Percentiles rank a stretch among this genome's conserved stretches.
These are phyloP conservation scores for Strix aluco DNA, from an alignment of 2,113 vertebrate genomes.

Conservation along the genomic window DNA sequence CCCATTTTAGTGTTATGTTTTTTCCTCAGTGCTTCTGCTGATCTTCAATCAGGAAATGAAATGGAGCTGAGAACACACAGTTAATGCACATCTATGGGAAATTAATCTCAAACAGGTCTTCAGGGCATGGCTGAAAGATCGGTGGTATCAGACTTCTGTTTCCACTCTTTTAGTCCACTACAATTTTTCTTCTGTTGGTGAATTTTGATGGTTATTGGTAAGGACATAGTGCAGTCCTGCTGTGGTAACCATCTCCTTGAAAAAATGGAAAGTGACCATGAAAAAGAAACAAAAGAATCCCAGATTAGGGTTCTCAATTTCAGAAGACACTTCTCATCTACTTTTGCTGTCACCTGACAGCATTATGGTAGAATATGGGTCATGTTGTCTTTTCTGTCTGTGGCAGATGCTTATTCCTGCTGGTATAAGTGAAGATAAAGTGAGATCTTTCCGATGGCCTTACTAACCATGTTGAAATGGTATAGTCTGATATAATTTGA, in stretches of 20 bases:
- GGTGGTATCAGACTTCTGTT: background rate
- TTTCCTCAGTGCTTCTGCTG: background rate
- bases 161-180: background rate
- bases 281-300: background rate
- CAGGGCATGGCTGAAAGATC: background rate
- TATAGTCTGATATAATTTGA: background rate
- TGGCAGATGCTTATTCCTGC: background rate
- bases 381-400: background rate
- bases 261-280: background rate
- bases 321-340: background rate
- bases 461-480: fast-evolving
- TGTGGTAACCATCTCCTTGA: background rate
- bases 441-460: background rate
- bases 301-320: background rate
- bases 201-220: background rate
- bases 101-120: background rate
- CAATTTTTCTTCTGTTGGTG: background rate
- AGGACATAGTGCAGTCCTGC: background rate
- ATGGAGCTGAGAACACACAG: background rate
- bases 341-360: background rate
- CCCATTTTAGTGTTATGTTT: background rate
- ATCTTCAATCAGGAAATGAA: background rate
- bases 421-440: background rate
- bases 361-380: background rate
- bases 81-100: background rate